Evolutionary conservation across 2,797 vertebrate genomes (phyloP).

Genomic region (Rhabdophis nuchalis): DNA sequence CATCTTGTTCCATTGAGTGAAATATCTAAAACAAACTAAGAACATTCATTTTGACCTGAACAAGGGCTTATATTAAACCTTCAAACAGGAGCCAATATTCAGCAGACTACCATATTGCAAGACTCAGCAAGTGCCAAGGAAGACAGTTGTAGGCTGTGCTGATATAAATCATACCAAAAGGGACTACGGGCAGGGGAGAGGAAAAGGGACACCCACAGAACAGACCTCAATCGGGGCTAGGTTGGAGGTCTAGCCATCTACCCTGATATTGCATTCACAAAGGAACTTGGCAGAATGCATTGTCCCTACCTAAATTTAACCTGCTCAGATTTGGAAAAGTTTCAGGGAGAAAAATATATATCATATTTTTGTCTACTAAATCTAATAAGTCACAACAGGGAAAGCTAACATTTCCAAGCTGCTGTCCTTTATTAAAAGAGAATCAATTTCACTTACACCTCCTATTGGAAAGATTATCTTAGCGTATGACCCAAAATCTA

Average conservation of each 20-base stretch:
- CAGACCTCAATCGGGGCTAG: not conserved
- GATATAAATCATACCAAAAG: not conserved
- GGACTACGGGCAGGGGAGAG: not conserved
- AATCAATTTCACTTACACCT: not conserved
- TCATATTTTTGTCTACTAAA: not conserved
- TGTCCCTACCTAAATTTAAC: not conserved
- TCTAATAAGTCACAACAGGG: not conserved
- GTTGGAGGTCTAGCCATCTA: not conserved
- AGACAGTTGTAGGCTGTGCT: not conserved
- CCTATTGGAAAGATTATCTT: not conserved
- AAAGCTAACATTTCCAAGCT: not conserved
- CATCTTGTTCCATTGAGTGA: not conserved
- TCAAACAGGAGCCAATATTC: not conserved
- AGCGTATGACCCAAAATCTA: not conserved
- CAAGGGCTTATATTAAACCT: not conserved
- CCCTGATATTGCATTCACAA: not conserved
- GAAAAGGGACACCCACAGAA: not conserved
- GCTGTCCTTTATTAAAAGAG: not conserved
- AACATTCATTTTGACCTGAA: not conserved
- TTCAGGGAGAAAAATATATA: not conserved
- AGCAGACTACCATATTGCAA: not conserved
- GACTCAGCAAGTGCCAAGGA: not conserved
- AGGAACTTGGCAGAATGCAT: not conserved
- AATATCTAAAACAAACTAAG: not conserved
- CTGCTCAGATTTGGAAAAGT: not conserved